Evolutionary conservation across 2,888 invertebrate species (phyloP).

Genomic region (Drosophila setosimentum): DNA sequence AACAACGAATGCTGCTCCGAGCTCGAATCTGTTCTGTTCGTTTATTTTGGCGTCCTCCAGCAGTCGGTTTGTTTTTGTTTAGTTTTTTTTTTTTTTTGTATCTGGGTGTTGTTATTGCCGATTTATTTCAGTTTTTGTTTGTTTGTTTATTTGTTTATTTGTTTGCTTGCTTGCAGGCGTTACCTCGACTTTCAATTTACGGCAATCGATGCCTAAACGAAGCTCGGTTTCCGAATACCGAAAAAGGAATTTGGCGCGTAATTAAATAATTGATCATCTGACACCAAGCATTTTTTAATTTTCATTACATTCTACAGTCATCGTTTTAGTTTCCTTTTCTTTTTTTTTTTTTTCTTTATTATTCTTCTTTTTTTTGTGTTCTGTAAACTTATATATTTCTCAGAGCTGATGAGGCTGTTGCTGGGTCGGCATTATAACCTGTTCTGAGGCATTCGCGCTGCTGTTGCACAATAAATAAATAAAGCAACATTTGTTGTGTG

Average conservation of each 20-base stretch:
- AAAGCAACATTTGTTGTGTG: constrained; percentile 56
- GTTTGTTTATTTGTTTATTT: constrained; percentile 24
- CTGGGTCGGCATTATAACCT: constrained; percentile 71
- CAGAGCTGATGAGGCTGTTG: constrained; percentile 45
- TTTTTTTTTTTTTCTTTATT: constrained; percentile 9
- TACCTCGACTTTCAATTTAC: constrained; percentile 62
- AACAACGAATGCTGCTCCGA: constrained; percentile 7
- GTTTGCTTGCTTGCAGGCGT: constrained; percentile 25
- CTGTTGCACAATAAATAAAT: constrained; percentile 77
- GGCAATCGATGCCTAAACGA: constrained; percentile 38
- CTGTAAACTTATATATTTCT: constrained; percentile 24
- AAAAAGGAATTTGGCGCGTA: constrained; percentile 61
- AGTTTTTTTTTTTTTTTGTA: not conserved
- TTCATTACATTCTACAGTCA: constrained; percentile 24
- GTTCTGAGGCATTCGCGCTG: constrained; percentile 61
- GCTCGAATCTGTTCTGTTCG: constrained; percentile 5
- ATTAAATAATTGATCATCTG: constrained; percentile 74
- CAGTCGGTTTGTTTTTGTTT: constrained; percentile 30
- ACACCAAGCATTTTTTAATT: constrained; percentile 42
- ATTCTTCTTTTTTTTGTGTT: constrained; percentile 5
- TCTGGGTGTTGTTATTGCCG: not conserved
- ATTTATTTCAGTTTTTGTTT: constrained; percentile 16
- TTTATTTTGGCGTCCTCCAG: constrained; percentile 39
- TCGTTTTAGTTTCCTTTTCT: constrained; percentile 28
- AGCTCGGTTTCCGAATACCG: constrained; percentile 31